These are phyloP conservation scores for Pseudotriccus pelzelni DNA, from an alignment of 2,797 vertebrate species.

Conservation along the genomic window DNA sequence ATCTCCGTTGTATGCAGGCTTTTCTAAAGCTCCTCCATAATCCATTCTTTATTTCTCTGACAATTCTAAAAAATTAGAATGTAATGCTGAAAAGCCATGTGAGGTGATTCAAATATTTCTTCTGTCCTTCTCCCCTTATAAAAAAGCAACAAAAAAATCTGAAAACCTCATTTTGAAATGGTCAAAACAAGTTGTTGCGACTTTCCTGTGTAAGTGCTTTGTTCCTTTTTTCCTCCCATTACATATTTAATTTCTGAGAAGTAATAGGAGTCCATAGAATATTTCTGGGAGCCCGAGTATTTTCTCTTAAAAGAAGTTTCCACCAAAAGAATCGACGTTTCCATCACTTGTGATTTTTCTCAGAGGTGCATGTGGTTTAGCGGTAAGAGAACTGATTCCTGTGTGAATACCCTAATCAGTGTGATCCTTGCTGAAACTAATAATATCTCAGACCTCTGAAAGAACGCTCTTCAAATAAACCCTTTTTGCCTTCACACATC, in stretches of 20 bases:
- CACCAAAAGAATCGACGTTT: slow-evolving; percentile 5
- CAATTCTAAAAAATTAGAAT: neutral
- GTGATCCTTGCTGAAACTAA: slow-evolving; percentile 14
- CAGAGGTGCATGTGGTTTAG: neutral
- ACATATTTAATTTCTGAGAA: neutral
- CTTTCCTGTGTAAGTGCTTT: neutral
- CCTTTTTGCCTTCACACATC: neutral
- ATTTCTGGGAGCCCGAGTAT: neutral
- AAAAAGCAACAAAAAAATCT: neutral
- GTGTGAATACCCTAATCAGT: slow-evolving; percentile 24
- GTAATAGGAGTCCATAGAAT: neutral
- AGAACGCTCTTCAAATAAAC: slow-evolving; percentile 23
- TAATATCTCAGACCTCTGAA: slow-evolving; percentile 41
- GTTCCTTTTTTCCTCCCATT: fast-evolving
- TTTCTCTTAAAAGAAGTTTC: neutral
- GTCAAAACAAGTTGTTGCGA: neutral
- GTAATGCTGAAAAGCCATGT: neutral
- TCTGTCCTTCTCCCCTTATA: fast-evolving
- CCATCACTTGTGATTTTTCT: neutral
- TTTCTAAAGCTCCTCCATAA: neutral
- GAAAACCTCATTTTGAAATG: neutral
- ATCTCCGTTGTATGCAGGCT: neutral
- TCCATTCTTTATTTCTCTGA: neutral
- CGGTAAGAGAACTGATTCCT: neutral
- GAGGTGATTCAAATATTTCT: neutral